Evolutionary conservation across 2,888 invertebrate genomes (phyloP).

Genomic region (Yponomeuta sedellus): DNA sequence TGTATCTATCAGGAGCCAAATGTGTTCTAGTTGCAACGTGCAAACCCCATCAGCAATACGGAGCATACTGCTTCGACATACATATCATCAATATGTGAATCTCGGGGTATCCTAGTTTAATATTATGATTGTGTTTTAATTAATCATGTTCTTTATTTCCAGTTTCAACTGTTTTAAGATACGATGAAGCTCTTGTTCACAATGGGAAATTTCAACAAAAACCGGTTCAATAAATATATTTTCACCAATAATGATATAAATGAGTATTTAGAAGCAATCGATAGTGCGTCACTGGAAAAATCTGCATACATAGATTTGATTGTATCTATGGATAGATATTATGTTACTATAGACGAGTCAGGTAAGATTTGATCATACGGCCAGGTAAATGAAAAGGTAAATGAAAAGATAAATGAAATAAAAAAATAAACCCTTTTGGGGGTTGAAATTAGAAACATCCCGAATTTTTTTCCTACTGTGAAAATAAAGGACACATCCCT

Average conservation of each 20-base stretch:
- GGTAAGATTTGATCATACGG: constrained; percentile 23
- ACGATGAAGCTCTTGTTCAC: constrained; percentile 25
- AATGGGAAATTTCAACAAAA: constrained; percentile 28
- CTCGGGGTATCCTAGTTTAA: too few relatives aligned
- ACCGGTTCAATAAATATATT: constrained; percentile 28
- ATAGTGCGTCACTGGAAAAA: constrained; percentile 26
- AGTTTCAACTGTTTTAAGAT: constrained; percentile 25
- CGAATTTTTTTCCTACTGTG: too few relatives aligned
- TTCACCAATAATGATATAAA: constrained; percentile 26
- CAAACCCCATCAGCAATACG: too few relatives aligned
- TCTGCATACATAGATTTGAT: constrained; percentile 24
- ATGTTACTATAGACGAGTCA: constrained; percentile 25
- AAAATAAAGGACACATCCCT: too few relatives aligned
- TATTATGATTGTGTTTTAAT: neutral
- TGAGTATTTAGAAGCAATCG: constrained; percentile 26
- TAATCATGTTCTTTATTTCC: neutral
- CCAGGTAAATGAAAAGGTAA: too few relatives aligned
- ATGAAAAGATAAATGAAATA: too few relatives aligned
- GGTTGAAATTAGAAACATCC: too few relatives aligned
- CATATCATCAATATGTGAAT: too few relatives aligned
- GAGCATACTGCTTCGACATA: too few relatives aligned
- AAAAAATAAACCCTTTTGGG: too few relatives aligned
- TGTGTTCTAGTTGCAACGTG: too few relatives aligned
- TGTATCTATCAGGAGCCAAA: too few relatives aligned
- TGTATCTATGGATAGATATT: constrained; percentile 21